phyloP scores from a whole-genome alignment of 2,888 invertebrate genomes.

The Chrysolina oricalcia region DNA sequence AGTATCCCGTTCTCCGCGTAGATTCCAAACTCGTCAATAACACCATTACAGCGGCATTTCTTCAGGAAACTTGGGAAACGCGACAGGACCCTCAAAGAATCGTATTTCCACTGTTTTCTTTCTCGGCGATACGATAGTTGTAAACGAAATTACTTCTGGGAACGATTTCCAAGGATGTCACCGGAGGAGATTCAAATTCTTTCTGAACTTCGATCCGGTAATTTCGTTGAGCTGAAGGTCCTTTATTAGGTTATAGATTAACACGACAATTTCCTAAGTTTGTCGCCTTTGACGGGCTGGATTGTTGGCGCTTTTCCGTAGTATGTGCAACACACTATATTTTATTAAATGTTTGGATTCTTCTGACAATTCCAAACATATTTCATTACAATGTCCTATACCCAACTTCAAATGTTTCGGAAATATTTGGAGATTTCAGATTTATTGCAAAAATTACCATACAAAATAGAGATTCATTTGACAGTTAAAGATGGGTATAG shows the following conservation, averaged over 20 bases:
- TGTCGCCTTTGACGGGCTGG: constrained; percentile 7
- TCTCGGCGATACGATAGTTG: constrained; percentile 7
- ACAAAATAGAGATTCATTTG: no score
- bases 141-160: constrained; percentile 12
- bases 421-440: no score
- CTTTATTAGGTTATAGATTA: constrained; percentile 27
- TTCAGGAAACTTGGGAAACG: neutral
- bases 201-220: constrained; percentile 12
- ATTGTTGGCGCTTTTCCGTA: neutral
- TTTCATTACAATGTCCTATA: no score
- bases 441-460: no score
- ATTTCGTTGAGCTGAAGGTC: constrained; percentile 3
- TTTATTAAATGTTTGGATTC: no score
- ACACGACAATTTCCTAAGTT: constrained; percentile 29
- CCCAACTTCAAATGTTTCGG: no score
- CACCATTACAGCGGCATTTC: no score
- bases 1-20: no score
- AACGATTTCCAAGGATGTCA: neutral
- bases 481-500: no score
- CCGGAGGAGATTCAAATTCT: constrained; percentile 18
- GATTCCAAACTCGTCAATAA: no score
- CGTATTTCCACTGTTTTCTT: neutral
- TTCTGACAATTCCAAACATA: no score
- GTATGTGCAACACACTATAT: no score
- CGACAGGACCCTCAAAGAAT: neutral